Evolutionary conservation across 1,140 invertebrate species (phyloP), one percentile per base, ranked within the genome.

Genomic region (Drosophila bocqueti): DNA sequence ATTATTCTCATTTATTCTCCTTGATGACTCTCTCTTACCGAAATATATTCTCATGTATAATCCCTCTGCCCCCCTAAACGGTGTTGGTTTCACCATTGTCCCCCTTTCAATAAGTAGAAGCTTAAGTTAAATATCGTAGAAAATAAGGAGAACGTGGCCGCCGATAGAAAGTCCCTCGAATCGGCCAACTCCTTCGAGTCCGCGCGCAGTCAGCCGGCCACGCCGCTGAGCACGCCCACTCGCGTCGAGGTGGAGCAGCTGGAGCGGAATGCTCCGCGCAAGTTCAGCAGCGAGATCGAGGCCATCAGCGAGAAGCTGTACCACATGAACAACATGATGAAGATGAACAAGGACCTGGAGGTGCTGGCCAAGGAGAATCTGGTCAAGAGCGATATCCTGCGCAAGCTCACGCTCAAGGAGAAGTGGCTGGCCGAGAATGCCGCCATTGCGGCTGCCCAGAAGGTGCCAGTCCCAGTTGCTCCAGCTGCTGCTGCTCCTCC

Each of bases 301-400:
- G 86, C 90, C 1, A 91, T 93, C n/a, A 93, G 81, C 59, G 92
- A 93, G 54, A 93, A 93, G 24, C 50, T 93, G 2, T 92, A 93
- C 58, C 82, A 89, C 42, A 47, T 93, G 10, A 93, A 91, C 62
- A 93, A 90, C 46, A 91, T 93, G 73, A 75, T 93, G 0, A 93
- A 93, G 69, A 92, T 93, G 86, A 92, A 87, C 63, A 93, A 93
- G 15, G 92, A 93, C 63, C 43, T 93, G 6, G 92, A 93, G 42
- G 78, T 83, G 18, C 57, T 93, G 57, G 89, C 91, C 55, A 93
- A 93, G 59, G 92, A 93, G 61, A 93, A 92, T 74, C 59, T 93
- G 10, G 92, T 93, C 4, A 93, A 92, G 52, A 92, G 91, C 64
- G 92, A 93, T 42, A 93, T 93, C 13, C 68, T 93, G n/a, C 84